Percentiles rank a stretch among this genome's conserved stretches.
phyloP scores from a whole-genome alignment of 2,797 vertebrate species.

The Eulemur coronatus region DNA sequence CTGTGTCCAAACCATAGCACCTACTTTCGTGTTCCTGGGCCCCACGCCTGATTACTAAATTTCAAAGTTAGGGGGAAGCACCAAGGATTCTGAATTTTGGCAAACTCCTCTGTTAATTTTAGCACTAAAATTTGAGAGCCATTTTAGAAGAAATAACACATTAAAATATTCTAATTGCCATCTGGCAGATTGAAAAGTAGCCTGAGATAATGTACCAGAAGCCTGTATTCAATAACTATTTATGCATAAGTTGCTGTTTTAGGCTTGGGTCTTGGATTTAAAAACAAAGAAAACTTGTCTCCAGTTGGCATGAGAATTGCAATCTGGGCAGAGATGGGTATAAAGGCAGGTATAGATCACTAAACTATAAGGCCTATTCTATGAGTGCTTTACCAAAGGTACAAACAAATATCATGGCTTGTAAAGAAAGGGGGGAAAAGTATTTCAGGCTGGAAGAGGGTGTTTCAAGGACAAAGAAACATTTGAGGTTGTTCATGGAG shows the following conservation, averaged over 20 bases:
- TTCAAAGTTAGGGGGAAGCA: neutral
- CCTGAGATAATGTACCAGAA: neutral
- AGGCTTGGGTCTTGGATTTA: neutral
- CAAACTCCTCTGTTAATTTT: neutral
- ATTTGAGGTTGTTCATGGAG: neutral
- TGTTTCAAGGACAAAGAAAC: neutral
- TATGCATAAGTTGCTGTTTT: neutral
- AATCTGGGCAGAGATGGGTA: neutral
- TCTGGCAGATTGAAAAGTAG: neutral
- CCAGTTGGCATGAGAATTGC: conserved; percentile 6
- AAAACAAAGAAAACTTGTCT: neutral
- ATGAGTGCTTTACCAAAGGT: neutral
- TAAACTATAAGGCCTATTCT: neutral
- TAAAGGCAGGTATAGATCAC: neutral
- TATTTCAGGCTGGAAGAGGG: neutral
- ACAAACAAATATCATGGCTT: neutral
- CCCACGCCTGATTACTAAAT: neutral
- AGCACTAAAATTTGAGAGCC: neutral
- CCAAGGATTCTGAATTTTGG: neutral
- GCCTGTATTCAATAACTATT: neutral
- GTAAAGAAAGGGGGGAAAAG: neutral
- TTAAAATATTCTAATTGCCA: neutral
- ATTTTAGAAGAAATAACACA: neutral
- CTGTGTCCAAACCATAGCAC: neutral
- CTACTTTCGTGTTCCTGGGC: neutral